Conservation (phyloP, 1,140 invertebrate species). For the Drosophila bocki region DNA sequence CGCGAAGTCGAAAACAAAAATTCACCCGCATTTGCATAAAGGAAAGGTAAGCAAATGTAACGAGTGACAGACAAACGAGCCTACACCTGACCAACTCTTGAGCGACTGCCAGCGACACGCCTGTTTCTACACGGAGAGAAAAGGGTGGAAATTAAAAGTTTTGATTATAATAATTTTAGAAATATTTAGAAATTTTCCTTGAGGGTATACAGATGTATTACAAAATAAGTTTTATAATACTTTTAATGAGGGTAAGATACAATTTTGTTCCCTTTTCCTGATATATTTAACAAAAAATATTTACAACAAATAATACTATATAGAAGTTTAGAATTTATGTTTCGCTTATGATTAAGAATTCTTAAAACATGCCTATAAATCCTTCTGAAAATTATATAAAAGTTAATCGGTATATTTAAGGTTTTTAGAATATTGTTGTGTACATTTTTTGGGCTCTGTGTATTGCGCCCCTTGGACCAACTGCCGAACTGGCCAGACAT, state of each 20-base stretch:
- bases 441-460: background rate
- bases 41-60: constrained; percentile 72
- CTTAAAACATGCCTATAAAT: background rate
- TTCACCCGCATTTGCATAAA: constrained; percentile 70
- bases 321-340: background rate
- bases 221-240: background rate
- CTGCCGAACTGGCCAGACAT: constrained; percentile 30
- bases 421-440: background rate
- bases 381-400: no score
- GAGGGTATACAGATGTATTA: background rate
- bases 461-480: background rate
- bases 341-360: background rate
- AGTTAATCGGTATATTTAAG: no score
- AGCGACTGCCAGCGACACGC: constrained; percentile 39
- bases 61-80: constrained; percentile 78
- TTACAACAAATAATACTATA: background rate
- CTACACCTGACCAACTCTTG: constrained; percentile 70
- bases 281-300: background rate
- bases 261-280: background rate
- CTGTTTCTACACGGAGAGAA: constrained; percentile 8
- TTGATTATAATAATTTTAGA: background rate
- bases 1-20: constrained; percentile 19
- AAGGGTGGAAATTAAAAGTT: fast-evolving
- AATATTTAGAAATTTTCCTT: no score
- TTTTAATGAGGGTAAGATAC: background rate